Evolutionary conservation across 2,113 vertebrate species (phyloP), one percentile per base, ranked within the genome.

Genomic region (Xerus inauris): DNA sequence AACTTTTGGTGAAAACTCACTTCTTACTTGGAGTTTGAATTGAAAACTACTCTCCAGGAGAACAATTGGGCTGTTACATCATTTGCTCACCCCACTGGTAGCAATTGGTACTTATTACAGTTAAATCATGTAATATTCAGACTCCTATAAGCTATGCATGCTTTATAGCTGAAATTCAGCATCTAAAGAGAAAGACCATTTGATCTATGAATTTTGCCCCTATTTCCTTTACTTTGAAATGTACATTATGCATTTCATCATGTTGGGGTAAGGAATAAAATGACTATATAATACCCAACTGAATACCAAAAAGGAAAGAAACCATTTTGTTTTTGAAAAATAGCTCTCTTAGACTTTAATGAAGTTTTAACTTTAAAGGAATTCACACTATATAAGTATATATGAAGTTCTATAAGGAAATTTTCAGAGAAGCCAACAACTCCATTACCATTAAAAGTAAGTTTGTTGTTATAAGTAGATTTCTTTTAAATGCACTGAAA

Each of bases 401-500:
- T 57, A 38, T 0, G 2, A 71, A 62, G 9, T 32, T 80, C 84
- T 77, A 62, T 80, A 77, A 85, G 35, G 28, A 82, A 75, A 81
- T 49, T 91, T 88, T 89, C 30, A 83, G 4, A 86, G 49, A 91
- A 90, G 32, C 54, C 77, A 13, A 89, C 79, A 69, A 35, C 13
- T 40, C n/a, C 47, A 49, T 87, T 45, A 38, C 65, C 67, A 51
- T 95, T 80, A 86, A 95, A 75, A 91, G 67, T 11, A 82, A 95
- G 26, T 35, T 42, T 51, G 54, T n/a, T 62, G 54, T 84, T 22
- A 19, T 91, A 72, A 82, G 16, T 79, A 28, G 59, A 28, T 13
- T 90, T 89, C 71, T 88, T 81, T 88, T 32, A 82, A 89, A 62
- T 85, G 47, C 54, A 30, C 84, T 88, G 73, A 98, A 97, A 98